These are phyloP conservation scores for Cheilosia vernalis DNA, from an alignment of 2,888 invertebrate genomes.

Conservation along the genomic window DNA sequence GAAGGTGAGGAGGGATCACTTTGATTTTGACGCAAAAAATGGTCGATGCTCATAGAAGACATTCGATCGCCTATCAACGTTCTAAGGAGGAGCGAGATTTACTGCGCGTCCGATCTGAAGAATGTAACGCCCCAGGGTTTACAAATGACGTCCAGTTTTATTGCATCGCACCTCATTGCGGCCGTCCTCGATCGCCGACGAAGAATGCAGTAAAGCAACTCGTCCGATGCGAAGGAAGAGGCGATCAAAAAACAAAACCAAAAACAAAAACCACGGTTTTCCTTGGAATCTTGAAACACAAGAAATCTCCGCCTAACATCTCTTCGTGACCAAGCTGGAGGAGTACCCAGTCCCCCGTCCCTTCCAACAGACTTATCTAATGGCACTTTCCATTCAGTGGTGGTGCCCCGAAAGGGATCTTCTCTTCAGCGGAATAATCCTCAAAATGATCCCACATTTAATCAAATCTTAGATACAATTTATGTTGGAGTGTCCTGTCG, in stretches of 20 bases:
- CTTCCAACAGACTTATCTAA: conserved; percentile 28
- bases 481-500: conserved; percentile 45
- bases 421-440: conserved; percentile 30
- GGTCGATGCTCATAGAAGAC: too few species aligned
- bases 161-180: conserved; percentile 7
- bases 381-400: conserved; percentile 11
- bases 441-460: conserved; percentile 48
- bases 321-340: conserved; percentile 43
- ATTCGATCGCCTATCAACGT: too few species aligned
- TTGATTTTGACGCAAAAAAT: too few species aligned
- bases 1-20: not conserved
- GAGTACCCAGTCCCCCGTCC: not conserved
- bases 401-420: conserved; percentile 13
- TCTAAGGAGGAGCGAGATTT: not conserved
- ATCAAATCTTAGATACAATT: conserved; percentile 63
- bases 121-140: not conserved
- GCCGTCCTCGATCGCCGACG: conserved; percentile 2
- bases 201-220: conserved; percentile 50
- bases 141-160: conserved; percentile 9
- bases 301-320: conserved; percentile 51
- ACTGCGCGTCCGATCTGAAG: not conserved
- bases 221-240: conserved; percentile 7
- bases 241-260: not conserved
- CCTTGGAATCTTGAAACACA: conserved; percentile 38
- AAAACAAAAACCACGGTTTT: not conserved